A percentile compares a stretch with the other conserved stretches of the same genome.
These are phyloP conservation scores for Panulirus ornatus DNA, from an alignment of 1,140 invertebrate genomes.

Conservation along the genomic window DNA sequence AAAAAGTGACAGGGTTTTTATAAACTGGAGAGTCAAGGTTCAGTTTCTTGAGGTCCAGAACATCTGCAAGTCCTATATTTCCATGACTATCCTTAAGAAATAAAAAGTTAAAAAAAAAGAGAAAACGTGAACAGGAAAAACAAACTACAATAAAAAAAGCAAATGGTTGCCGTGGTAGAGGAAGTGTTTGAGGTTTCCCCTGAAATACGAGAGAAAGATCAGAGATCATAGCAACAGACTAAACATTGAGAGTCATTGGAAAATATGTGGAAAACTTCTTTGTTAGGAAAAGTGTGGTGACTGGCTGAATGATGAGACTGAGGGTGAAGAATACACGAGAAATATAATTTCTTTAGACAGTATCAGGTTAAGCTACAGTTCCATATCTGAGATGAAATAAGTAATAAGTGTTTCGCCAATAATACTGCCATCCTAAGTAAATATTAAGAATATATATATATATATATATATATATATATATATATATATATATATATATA, in stretches of 20 bases:
- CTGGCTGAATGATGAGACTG: neutral
- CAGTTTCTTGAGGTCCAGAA: neutral
- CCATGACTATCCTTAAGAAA: neutral
- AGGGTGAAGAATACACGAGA: neutral
- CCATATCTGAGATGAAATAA: neutral
- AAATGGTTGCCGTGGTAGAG: neutral
- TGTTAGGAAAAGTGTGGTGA: too few species aligned
- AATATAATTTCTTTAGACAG: neutral
- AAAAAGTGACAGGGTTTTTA: constrained; percentile 29
- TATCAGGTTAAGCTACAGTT: neutral
- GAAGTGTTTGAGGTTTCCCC: too few species aligned
- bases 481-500: too few species aligned
- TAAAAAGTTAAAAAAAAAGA: neutral
- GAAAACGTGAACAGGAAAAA: neutral
- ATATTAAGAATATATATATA: too few species aligned
- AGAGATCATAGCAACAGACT: too few species aligned
- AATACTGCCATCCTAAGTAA: neutral
- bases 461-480: too few species aligned
- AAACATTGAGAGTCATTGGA: too few species aligned
- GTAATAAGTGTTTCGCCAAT: neutral
- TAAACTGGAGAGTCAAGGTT: too few species aligned
- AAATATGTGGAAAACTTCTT: too few species aligned
- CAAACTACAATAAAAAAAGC: neutral
- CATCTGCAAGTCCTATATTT: neutral
- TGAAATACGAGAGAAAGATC: too few species aligned